Evolutionary conservation across 2,113 vertebrate genomes (phyloP).

Genomic region (Emydura subglobosa): DNA sequence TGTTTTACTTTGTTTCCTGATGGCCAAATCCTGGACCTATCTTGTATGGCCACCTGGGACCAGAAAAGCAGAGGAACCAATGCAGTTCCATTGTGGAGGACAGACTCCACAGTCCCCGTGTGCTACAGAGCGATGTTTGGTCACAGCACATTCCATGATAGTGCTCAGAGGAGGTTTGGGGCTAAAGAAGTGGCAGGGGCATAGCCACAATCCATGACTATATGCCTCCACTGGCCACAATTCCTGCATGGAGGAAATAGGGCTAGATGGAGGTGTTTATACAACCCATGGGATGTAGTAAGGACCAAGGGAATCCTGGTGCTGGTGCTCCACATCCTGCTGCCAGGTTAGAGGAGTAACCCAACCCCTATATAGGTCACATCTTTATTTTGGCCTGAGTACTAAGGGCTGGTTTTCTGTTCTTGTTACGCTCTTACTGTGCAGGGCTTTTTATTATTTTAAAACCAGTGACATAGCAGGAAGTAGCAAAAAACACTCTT

Average conservation of each 20-base stretch:
- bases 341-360: neutral
- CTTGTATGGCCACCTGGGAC: neutral
- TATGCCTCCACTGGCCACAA: fast-evolving
- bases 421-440: conserved; percentile 64
- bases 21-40: neutral
- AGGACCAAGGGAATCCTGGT: neutral
- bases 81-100: neutral
- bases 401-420: conserved; percentile 49
- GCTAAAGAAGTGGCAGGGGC: neutral
- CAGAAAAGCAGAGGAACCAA: neutral
- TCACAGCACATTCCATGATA: fast-evolving
- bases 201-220: neutral
- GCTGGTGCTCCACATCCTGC: fast-evolving
- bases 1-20: neutral
- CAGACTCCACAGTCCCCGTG: neutral
- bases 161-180: neutral
- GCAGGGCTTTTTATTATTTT: conserved; percentile 46
- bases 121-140: fast-evolving
- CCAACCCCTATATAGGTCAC: neutral
- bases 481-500: conserved; percentile 5
- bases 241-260: neutral
- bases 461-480: conserved; percentile 58
- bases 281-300: neutral
- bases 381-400: conserved; percentile 3
- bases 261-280: neutral